Evolutionary conservation across 2,113 vertebrate genomes (phyloP), one percentile per base, ranked within the genome.

Genomic region (Galbula dea): DNA sequence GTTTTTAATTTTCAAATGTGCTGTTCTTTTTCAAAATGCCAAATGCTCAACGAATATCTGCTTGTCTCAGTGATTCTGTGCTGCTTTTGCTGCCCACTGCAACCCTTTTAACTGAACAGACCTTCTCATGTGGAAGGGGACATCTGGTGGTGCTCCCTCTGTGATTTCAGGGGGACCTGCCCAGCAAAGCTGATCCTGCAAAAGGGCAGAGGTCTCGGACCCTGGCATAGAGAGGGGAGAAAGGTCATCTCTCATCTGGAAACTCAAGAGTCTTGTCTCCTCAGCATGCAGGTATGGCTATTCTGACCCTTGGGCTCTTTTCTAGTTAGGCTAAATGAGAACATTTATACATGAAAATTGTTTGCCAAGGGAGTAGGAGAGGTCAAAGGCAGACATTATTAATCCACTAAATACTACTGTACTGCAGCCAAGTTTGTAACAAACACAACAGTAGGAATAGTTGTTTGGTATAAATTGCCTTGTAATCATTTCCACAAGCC

Each of bases 371-470:
- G 81, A 96, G 43, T 41, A 76, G 86, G 92, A 87, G 91, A 80
- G 48, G 82, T 82, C 87, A 80, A 88, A 93, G 80, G 63, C 75
- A 89, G 75, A 74, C 68, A 21, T 91, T 89, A 91, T 94, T 92
- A 95, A 88, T 81, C 55, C 69, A 81, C 80, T 86, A 80, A 95
- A 75, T 48, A 39, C 29, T 43, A 39, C 36, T 83, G 65, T 88
- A 36, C 39, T 51, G 72, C 76, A 81, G 86, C 88, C 86, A 93
- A 65, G 83, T 86, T 83, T 94, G 61, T 58, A 81, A 88, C 83
- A 84, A 93, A 84, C 79, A 54, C 71, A 66, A 66, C 55, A 93
- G 75, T 5, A 77, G 75, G 55, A 83, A 48, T 80, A 2, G 2
- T 52, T 82, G 74, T 27, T 91, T 52, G 89, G 30, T 66, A 52